Base-by-base conservation (phyloP, 2,113 vertebrate genomes). In the Scopus umbretta region DNA sequence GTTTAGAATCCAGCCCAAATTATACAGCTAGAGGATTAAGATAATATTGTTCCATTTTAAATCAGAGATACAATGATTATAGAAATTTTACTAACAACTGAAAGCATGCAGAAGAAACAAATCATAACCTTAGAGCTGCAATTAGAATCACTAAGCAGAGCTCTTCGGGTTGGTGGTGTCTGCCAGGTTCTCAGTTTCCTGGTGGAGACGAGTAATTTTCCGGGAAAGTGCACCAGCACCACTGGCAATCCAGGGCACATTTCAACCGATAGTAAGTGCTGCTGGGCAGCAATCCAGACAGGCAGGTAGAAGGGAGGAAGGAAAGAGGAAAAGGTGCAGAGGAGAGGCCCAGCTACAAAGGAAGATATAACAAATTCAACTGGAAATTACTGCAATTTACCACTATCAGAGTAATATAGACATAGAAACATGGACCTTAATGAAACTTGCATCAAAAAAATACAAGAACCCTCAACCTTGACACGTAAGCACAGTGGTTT, bases 401-500 rank as follows among this genome's bases (percentile, higher is more conserved):
- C 6, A 13, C 16, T 74, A 5, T 47, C 47, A 43, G 7, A 50
- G 25, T 59, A 72, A 42, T 21, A 29, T 0, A 65, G 18, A 49
- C 23, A 42, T 2, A 16, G 11, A n/a, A 80, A 7, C 7, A 30
- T 20, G 21, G 23, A 61, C 22, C 25, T 82, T 55, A 58, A 86
- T 10, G 59, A 66, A 92, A 76, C 13, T 21, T 29, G 20, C 8
- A 21, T 53, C 3, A 43, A 84, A 45, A 76, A 61, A 49, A 11
- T 2, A 9, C 6, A 70, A 36, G 10, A 66, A 53, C 66, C 14
- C 14, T 73, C 26, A 70, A 21, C 5, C 9, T 63, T 52, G 65
- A 36, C 30, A 40, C 0, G 0, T 10, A 55, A 78, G 2, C 18
- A 26, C 8, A 16, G 4, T 32, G 34, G 3, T 29, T 90, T 84